Evolutionary conservation across 2,113 vertebrate species (phyloP).

Genomic region (Oxyruncus cristatus): DNA sequence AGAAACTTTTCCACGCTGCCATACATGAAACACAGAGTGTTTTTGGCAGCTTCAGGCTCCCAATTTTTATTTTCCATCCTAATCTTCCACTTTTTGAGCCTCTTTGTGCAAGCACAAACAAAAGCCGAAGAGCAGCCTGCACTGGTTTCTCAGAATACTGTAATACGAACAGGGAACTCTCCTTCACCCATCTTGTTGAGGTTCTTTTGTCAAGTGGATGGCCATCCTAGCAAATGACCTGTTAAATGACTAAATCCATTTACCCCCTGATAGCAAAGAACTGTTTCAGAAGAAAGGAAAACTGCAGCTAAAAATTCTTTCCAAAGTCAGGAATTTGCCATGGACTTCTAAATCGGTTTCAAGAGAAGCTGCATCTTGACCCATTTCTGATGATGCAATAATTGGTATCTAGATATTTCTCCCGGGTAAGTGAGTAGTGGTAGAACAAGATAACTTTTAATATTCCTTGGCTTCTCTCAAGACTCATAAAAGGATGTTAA

Average conservation of each 20-base stretch:
- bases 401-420: neutral
- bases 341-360: neutral
- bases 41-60: neutral
- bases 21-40: neutral
- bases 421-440: neutral
- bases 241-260: neutral
- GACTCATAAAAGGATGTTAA: neutral
- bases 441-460: neutral
- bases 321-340: neutral
- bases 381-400: neutral
- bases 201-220: neutral
- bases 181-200: neutral
- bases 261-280: neutral
- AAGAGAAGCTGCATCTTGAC: neutral
- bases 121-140: neutral
- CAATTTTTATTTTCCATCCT: neutral
- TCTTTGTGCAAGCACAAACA: neutral
- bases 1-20: neutral
- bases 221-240: neutral
- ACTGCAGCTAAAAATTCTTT: neutral
- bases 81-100: neutral
- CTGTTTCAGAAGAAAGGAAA: neutral
- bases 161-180: neutral
- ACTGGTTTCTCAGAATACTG: neutral
- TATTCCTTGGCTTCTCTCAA: neutral